Evolutionary conservation across 2,113 vertebrate species (phyloP), one percentile per base, ranked within the genome.

Genomic region (Paramormyrops kingsleyae): DNA sequence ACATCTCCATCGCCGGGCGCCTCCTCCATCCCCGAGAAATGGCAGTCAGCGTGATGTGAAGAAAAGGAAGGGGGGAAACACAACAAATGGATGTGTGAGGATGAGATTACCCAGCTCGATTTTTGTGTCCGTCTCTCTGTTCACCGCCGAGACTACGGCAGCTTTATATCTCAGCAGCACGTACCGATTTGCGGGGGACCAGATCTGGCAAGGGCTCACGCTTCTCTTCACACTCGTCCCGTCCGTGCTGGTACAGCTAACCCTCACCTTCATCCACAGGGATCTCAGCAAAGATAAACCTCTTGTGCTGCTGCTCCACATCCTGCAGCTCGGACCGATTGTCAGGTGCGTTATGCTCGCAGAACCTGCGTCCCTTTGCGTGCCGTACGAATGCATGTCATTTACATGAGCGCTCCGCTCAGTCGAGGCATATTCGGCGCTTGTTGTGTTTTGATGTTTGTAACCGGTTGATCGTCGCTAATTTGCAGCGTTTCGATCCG

Each of bases 71-170:
- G 35, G 35, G 27, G 31, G 13, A 47, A 24, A 46, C 9, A 47
- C 83, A 39, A 83, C 84, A 47, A 27, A 94, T 94, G 94, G 93
- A 94, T 94, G 93, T 95, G 94, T 91, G 94, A 96, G 95, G 94
- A 99, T 99, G 98, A 97, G 97, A 95, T 96, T 98, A 94, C 98
- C 98, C 89, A 96, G 96, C 92, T 99, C 98, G 0, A 97, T 99
- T 84, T 96, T 99, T 92, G 92, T 98, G 95, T 99, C 98, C 92
- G 96, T 99, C 91, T 96, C 95, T 92, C 96, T 99, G 89, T 99
- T 99, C 93, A 94, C 97, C 91, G 97, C 98, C 92, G 98, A 99
- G 96, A 98, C 97, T 85, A 95, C 92, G 90, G 95, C 95, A n/a
- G 98, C 98, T 17, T 93, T 99, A 46, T 98, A 97, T 95, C 96